Percentiles rank a stretch among this genome's conserved stretches.
Evolutionary conservation across 23 tunicate species (phyloP).

Genomic region (Phallusia fumigata): DNA sequence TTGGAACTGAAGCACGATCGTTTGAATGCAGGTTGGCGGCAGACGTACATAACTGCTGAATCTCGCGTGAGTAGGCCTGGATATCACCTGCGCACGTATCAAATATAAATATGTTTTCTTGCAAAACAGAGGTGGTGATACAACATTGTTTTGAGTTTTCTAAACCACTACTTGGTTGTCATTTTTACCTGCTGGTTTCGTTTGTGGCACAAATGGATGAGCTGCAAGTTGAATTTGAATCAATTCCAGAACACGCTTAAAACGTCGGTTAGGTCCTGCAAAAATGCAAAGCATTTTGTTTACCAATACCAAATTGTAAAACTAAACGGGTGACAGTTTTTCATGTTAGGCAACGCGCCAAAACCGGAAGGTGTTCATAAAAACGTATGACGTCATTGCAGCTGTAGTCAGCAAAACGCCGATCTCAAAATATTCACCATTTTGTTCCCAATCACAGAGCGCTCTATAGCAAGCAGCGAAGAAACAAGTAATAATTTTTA

Average conservation of each 20-base stretch:
- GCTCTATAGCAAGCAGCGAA: too few species aligned
- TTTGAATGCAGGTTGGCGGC: slow-evolving; percentile 50
- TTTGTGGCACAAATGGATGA: slow-evolving; percentile 43
- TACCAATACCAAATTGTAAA: too few species aligned
- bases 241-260: slow-evolving; percentile 80
- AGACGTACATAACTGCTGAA: slow-evolving; percentile 66
- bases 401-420: too few species aligned
- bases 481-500: too few species aligned
- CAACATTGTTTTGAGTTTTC: too few species aligned
- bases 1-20: slow-evolving; percentile 2
- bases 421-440: too few species aligned
- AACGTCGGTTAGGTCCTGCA: slow-evolving; percentile 72
- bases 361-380: too few species aligned
- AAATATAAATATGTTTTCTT: neutral
- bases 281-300: neutral
- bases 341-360: too few species aligned
- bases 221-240: slow-evolving; percentile 78
- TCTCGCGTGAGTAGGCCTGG: slow-evolving; percentile 55
- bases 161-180: too few species aligned
- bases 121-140: neutral
- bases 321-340: too few species aligned
- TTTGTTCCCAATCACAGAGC: too few species aligned
- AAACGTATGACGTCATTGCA: too few species aligned
- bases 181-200: slow-evolving; percentile 57
- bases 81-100: slow-evolving; percentile 53